Percentiles rank a stretch among this genome's conserved stretches.
Evolutionary conservation across 2,113 vertebrate genomes (phyloP).

Genomic region (Saccopteryx bilineata): DNA sequence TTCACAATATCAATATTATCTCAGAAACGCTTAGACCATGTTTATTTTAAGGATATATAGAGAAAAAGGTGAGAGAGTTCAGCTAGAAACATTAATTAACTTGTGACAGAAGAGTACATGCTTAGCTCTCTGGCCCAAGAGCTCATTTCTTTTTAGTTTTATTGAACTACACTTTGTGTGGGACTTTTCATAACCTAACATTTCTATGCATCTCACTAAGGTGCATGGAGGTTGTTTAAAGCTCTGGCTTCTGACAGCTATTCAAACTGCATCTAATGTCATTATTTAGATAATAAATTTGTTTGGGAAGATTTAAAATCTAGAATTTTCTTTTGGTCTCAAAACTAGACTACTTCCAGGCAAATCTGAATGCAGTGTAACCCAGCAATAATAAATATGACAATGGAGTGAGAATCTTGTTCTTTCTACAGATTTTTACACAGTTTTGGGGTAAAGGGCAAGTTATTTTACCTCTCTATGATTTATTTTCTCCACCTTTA

Average conservation of each 20-base stretch:
- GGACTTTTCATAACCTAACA: background rate
- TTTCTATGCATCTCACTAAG: background rate
- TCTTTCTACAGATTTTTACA: background rate
- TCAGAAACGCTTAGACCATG: background rate
- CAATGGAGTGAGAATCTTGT: rapidly evolving
- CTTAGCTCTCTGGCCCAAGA: background rate
- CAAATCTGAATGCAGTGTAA: background rate
- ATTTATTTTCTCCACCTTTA: background rate
- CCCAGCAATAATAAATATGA: background rate
- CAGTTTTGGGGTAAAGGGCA: background rate
- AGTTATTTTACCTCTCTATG: background rate
- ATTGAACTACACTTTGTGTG: background rate
- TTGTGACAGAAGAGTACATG: background rate
- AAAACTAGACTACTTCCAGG: background rate
- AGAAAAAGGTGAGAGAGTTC: background rate
- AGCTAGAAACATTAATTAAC: background rate
- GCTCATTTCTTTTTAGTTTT: background rate
- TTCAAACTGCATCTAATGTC: background rate
- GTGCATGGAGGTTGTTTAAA: background rate
- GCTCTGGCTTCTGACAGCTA: background rate
- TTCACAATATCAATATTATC: background rate
- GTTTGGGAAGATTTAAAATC: background rate
- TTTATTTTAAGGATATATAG: background rate
- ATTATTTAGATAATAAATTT: background rate
- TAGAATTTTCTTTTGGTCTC: background rate